Base-by-base conservation (phyloP, 2,113 vertebrate species). In the Eidolon helvum region DNA sequence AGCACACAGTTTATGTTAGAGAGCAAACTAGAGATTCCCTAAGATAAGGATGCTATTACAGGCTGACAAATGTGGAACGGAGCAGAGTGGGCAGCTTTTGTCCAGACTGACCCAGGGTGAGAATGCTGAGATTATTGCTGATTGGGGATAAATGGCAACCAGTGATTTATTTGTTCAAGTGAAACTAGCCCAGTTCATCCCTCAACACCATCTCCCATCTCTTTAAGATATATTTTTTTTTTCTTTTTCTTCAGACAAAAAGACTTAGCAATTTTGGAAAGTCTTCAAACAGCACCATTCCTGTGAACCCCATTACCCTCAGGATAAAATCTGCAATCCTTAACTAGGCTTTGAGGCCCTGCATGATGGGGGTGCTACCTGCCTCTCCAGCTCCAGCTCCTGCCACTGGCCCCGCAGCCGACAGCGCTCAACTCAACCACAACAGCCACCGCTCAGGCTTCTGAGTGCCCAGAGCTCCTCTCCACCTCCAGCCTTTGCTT, bases 41-140 rank as follows among this genome's bases (percentile, higher is more conserved):
- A 45, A 63, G 98, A 98, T 98, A 98, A 97, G 97, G 97, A 97
- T 98, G 98, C 96, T 95, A 98, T 98, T 98, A 98, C 97, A 93
- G 96, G 65, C 97, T 97, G 97, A 96, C 93, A 97, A 97, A 98
- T 96, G 97, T 95, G 95, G 95, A 95, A 79, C 45, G 79, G 86
- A 96, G 30, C 83, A 50, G 89, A 95, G 95, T 87, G 83, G 95
- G 91, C 91, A 21, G 95, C 94, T 95, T 97, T 98, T 98, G 98
- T 98, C 95, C 97, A 48, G 26, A 9, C 12, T 97, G 98, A 97
- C 98, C 98, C 82, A 0, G 65, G 97, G 98, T 97, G 96, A 97
- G 89, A 96, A 97, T 93, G 94, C 93, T 95, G 87, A 96, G 98
- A 97, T 98, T 98, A 98, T 91, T 94, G 95, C 91, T 98, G 98